phyloP scores from a whole-genome alignment of 92 coral and sea anemone genomes.

The Heteractis magnifica region DNA sequence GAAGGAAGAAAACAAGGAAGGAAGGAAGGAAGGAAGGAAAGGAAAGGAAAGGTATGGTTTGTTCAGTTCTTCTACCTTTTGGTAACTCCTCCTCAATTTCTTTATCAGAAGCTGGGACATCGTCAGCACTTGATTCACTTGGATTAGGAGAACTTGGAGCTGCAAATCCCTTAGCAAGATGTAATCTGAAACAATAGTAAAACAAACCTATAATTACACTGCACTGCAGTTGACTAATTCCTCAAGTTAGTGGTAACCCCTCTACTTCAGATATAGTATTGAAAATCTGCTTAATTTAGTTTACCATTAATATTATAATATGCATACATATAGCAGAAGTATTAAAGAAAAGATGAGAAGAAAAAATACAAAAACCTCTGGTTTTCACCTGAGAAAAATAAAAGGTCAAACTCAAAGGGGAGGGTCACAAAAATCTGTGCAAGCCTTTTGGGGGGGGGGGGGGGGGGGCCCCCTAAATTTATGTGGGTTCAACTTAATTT shows the following conservation, averaged over 20 bases:
- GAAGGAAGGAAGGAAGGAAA: background rate
- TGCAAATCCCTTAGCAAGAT: conserved; percentile 18
- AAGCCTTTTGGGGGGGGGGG: too few species aligned
- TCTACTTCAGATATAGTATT: too few species aligned
- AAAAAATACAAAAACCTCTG: background rate
- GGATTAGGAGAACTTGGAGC: conserved; percentile 38
- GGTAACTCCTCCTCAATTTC: conserved; percentile 24
- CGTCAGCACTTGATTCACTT: conserved; percentile 36
- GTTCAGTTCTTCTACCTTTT: background rate
- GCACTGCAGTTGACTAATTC: too few species aligned
- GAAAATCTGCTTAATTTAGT: too few species aligned
- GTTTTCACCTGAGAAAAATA: background rate
- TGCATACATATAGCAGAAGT: too few species aligned
- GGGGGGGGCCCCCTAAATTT: too few species aligned
- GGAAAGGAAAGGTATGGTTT: background rate
- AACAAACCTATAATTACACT: background rate
- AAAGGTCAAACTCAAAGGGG: background rate
- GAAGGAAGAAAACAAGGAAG: background rate
- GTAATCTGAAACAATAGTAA: conserved; percentile 9
- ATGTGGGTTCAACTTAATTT: too few species aligned
- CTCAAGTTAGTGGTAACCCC: too few species aligned
- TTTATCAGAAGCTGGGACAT: conserved; percentile 16
- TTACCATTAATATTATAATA: too few species aligned
- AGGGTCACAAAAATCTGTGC: background rate
- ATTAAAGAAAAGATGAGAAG: too few species aligned